phyloP scores from a whole-genome alignment of 1,140 invertebrate genomes.

The Drosophila seguyi region DNA sequence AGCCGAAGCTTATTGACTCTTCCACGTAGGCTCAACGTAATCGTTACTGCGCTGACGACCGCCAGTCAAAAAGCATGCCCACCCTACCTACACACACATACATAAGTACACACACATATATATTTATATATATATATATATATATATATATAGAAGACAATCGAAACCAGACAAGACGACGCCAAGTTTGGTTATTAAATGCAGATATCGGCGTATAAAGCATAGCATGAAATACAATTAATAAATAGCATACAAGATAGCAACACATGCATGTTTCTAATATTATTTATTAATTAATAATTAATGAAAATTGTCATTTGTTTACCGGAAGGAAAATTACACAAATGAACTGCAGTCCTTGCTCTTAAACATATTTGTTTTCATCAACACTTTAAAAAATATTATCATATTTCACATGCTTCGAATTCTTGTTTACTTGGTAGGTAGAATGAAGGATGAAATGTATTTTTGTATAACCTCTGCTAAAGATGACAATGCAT shows the following conservation, averaged over 20 bases:
- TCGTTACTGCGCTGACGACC: background rate
- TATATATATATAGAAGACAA: background rate
- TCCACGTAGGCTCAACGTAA: too few relatives aligned
- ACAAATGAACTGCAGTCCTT: background rate
- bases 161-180: conserved; percentile 6
- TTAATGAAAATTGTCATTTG: background rate
- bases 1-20: background rate
- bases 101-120: background rate
- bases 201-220: too few relatives aligned
- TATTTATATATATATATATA: too few relatives aligned
- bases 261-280: background rate
- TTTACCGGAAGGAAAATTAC: background rate
- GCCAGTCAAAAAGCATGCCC: background rate
- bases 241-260: background rate
- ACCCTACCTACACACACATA: background rate
- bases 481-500: conserved; percentile 26
- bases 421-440: background rate
- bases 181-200: background rate
- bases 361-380: background rate
- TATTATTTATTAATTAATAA: background rate
- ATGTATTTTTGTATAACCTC: background rate
- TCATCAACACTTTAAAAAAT: background rate
- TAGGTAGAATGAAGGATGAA: background rate
- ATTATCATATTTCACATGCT: too few relatives aligned
- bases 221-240: background rate